These are phyloP conservation scores for Monoplex corrugatus DNA, from an alignment of 2,888 invertebrate species.

Conservation along the genomic window DNA sequence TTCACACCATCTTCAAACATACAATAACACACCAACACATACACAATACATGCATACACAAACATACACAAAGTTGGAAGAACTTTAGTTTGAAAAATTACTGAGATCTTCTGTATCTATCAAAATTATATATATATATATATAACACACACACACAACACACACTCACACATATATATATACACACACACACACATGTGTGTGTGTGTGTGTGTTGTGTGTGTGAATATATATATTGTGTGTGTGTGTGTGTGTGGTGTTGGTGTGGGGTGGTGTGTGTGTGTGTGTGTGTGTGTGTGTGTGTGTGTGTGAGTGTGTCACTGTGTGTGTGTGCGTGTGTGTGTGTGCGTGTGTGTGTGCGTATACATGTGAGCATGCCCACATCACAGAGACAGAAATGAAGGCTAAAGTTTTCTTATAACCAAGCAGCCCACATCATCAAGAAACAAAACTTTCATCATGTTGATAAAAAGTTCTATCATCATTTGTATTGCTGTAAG, in stretches of 20 bases:
- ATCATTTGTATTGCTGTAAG: too few species aligned
- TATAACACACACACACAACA: background rate
- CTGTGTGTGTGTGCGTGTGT: background rate
- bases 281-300: background rate
- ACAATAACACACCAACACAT: background rate
- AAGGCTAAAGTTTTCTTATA: background rate
- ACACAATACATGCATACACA: background rate
- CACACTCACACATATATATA: too few species aligned
- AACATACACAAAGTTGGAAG: background rate
- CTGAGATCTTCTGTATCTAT: background rate
- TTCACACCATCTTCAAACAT: too few species aligned
- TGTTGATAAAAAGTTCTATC: too few species aligned
- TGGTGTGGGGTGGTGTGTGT: background rate
- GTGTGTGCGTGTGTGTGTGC: too few species aligned
- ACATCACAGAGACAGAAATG: background rate
- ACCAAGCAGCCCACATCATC: too few species aligned
- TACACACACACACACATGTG: background rate
- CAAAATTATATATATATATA: background rate
- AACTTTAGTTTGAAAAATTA: background rate
- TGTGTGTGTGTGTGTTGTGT: background rate
- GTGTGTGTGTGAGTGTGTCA: too few species aligned
- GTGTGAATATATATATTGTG: too few species aligned
- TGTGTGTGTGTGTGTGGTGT: background rate
- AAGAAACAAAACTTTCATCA: too few species aligned
- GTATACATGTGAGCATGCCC: background rate